Percentiles rank a stretch among this genome's conserved stretches.
Evolutionary conservation across 2,888 invertebrate genomes (phyloP).

Genomic region (Nysson spinosus): DNA sequence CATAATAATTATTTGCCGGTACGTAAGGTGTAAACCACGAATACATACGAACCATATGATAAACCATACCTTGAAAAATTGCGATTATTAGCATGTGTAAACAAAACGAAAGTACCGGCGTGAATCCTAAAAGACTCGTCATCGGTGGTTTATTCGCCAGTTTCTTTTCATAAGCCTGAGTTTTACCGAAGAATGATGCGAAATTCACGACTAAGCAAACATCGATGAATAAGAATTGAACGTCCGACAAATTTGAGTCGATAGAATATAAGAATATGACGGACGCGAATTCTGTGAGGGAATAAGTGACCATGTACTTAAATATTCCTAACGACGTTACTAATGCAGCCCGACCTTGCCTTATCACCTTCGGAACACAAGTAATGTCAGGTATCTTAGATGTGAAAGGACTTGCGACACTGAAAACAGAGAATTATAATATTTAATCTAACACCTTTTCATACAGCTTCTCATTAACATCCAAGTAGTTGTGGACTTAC

Average conservation of each 20-base stretch:
- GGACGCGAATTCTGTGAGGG: constrained; percentile 92
- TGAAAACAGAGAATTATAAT: constrained; percentile 56
- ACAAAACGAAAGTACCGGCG: constrained; percentile 79
- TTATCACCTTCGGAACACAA: constrained; percentile 88
- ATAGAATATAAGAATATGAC: constrained; percentile 88
- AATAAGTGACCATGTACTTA: constrained; percentile 94
- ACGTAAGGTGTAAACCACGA: constrained; percentile 80
- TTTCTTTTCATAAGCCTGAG: constrained; percentile 78
- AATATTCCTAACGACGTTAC: constrained; percentile 94
- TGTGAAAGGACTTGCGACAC: constrained; percentile 94
- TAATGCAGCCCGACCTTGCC: constrained; percentile 91
- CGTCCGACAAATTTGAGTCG: constrained; percentile 81
- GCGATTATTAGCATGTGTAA: constrained; percentile 79
- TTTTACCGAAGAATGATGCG: constrained; percentile 83
- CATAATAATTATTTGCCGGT: constrained; percentile 73
- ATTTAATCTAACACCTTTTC: neutral
- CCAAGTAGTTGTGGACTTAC: too few species aligned
- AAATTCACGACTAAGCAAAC: constrained; percentile 82
- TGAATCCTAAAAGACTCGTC: constrained; percentile 78
- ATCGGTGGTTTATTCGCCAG: constrained; percentile 79
- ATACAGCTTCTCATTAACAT: too few species aligned
- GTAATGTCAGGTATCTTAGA: constrained; percentile 89
- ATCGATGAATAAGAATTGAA: constrained; percentile 84
- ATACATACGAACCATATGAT: constrained; percentile 78
- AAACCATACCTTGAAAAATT: constrained; percentile 78